Base-by-base conservation (phyloP, 2,888 invertebrate species). In the Blastobasis lacticolella region DNA sequence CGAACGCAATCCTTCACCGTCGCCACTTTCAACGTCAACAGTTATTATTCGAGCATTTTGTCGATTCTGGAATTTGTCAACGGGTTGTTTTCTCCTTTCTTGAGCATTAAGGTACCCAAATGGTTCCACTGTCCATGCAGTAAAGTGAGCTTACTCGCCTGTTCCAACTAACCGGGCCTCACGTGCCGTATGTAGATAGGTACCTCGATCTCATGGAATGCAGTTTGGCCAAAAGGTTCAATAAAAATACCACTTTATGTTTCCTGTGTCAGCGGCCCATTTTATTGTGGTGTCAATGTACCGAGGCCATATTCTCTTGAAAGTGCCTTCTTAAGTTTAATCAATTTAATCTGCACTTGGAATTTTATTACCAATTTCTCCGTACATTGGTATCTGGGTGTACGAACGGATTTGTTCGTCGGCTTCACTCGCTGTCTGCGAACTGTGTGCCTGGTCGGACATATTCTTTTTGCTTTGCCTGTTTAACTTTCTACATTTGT, bases 211-310 rank as follows among this genome's bases (percentile, higher is more conserved):
- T 68, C 58, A 61, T 55, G 75, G 80, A 78, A 82, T 80, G 79
- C 79, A 74, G 70, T 49, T 75, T 78, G 73, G 74, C 75, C 75
- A 79, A 81, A 83, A 80, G 73, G 76, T 73, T 73, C 72, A 82
- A 83, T 85, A 85, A 85, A 82, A 79, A 78, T 74, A 65, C 67
- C 68, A 78, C 70, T 83, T 86, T 79, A 86, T 83, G 81, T 82
- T 77, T 84, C 81, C 83, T 81, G 83, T 78, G 78, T 76, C 79
- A 75, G 74, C 72, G 67, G 68, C 67, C 71, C 75, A 81, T 78
- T 83, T 82, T 80, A 85, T 79, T 75, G 73, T 74, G 71, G 78
- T 76, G 82, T 80, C 78, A 81, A 76, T 77, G 78, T 73, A 76
- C 78, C 68, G 72, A 65, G 67, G 70, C 70, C 70, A 72, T 72